A percentile compares a stretch with the other conserved stretches of the same genome.
Evolutionary conservation across 2,113 vertebrate genomes (phyloP).

Genomic region (Ardeotis arabs): DNA sequence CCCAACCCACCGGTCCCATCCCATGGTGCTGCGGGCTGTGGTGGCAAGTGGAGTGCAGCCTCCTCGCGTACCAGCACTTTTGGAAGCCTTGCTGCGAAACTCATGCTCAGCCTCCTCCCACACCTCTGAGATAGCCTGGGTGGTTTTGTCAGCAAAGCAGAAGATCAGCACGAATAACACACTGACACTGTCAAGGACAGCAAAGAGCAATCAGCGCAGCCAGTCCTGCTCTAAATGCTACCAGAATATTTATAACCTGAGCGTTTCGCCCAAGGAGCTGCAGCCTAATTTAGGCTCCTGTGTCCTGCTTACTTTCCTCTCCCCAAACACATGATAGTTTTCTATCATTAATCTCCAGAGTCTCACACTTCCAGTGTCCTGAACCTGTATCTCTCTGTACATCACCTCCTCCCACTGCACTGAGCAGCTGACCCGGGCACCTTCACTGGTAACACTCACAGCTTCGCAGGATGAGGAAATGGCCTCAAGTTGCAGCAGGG

Average conservation of each 20-base stretch:
- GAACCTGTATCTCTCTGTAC: background rate
- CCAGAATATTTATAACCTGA: slow-evolving; percentile 54
- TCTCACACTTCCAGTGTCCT: background rate
- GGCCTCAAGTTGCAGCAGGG: too few species aligned
- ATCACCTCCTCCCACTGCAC: background rate
- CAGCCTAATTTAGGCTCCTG: background rate
- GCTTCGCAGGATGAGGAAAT: background rate
- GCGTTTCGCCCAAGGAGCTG: background rate
- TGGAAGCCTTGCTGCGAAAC: background rate
- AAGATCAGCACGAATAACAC: background rate
- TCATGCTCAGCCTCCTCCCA: background rate
- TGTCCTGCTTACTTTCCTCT: slow-evolving; percentile 18
- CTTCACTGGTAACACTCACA: background rate
- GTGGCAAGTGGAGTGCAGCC: background rate
- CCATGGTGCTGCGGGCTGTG: fast-evolving
- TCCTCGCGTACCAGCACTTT: background rate
- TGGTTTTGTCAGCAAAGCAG: background rate
- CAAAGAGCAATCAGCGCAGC: background rate
- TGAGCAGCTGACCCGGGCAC: fast-evolving
- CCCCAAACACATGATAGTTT: background rate
- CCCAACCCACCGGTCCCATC: background rate
- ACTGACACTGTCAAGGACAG: background rate
- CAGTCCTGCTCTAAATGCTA: background rate
- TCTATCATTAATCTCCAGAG: background rate
- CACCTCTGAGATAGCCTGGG: background rate